These are phyloP conservation scores for Cyrtonyx montezumae DNA, from an alignment of 2,113 vertebrate genomes.

Conservation along the genomic window DNA sequence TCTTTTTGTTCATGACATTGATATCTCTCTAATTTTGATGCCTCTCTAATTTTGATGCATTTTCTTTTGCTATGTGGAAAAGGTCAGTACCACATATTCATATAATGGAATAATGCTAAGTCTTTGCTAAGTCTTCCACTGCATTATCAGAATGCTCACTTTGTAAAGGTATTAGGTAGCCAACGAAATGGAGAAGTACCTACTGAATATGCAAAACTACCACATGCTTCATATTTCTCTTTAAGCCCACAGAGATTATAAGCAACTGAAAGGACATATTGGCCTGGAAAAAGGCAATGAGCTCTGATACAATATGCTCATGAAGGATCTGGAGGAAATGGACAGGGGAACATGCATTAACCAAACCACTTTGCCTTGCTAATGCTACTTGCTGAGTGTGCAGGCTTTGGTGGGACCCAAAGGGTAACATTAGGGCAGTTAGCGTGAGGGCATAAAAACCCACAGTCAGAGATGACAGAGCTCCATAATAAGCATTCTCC, in stretches of 20 bases:
- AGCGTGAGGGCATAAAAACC: neutral
- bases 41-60: neutral
- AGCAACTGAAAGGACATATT: neutral
- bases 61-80: neutral
- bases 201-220: neutral
- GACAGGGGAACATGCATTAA: neutral
- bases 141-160: neutral
- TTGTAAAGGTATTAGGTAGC: neutral
- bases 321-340: neutral
- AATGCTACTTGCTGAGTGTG: neutral
- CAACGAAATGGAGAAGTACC: neutral
- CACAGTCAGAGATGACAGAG: accelerated
- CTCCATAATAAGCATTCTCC: neutral
- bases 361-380: neutral
- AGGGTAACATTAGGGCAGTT: neutral
- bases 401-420: neutral
- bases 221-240: neutral
- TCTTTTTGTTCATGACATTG: neutral
- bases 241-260: neutral
- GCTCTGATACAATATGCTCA: neutral
- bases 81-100: neutral
- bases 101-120: neutral
- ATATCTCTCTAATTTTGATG: neutral
- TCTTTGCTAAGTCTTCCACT: neutral
- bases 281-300: neutral